These are phyloP conservation scores for Smittia sp. DNA, from an alignment of 2,888 invertebrate species.

Conservation along the genomic window DNA sequence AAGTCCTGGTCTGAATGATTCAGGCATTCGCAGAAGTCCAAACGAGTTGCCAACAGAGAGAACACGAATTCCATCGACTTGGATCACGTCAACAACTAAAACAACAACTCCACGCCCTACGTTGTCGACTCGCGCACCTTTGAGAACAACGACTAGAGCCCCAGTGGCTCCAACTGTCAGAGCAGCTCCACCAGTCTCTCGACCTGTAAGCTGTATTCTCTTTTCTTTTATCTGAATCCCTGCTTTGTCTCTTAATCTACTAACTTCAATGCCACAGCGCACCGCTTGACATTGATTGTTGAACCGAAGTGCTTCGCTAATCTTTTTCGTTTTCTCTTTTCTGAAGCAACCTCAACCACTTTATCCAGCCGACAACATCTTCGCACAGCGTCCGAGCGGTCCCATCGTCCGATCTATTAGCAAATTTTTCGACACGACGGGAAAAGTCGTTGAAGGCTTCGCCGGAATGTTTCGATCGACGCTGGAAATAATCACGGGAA, in stretches of 20 bases:
- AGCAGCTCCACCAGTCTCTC: too few species aligned
- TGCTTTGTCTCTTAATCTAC: too few species aligned
- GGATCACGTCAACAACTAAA: neutral
- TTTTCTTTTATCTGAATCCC: too few species aligned
- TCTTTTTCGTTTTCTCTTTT: too few species aligned
- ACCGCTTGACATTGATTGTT: too few species aligned
- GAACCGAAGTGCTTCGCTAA: too few species aligned
- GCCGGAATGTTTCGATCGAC: constrained; percentile 23
- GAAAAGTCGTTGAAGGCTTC: neutral
- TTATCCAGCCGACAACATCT: constrained; percentile 29
- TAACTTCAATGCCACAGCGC: too few species aligned
- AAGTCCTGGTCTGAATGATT: constrained; percentile 6
- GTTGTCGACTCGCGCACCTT: neutral
- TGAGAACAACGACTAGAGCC: constrained; percentile 7
- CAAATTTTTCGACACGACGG: constrained; percentile 22
- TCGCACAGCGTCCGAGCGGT: constrained; percentile 17
- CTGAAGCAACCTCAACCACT: neutral
- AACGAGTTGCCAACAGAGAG: constrained; percentile 6
- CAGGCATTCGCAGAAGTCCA: neutral
- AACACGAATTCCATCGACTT: constrained; percentile 22
- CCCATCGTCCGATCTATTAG: constrained; percentile 14
- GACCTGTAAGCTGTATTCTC: too few species aligned
- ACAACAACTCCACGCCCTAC: constrained; percentile 6
- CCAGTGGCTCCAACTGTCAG: too few species aligned
- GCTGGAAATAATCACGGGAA: neutral